phyloP scores from a whole-genome alignment of 2,797 vertebrate genomes.

The Acrossocheilus wenchowensis region DNA sequence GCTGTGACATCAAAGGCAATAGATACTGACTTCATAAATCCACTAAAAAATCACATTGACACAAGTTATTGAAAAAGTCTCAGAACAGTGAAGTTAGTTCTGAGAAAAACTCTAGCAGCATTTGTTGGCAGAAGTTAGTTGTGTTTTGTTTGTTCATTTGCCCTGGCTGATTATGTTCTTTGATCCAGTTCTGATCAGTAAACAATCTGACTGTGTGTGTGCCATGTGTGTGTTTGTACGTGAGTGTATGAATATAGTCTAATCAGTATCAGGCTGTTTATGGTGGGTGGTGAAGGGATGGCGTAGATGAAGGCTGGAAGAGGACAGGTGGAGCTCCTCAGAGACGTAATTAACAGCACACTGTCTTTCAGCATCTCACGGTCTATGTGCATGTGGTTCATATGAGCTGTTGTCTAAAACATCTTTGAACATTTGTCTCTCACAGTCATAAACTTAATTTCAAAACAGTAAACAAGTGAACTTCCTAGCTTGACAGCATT shows the following conservation, averaged over 20 bases:
- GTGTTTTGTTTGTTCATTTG: slow-evolving; percentile 18
- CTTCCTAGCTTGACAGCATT: slow-evolving; percentile 10
- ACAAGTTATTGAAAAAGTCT: not conserved
- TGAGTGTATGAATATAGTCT: slow-evolving; percentile 65
- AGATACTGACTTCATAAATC: not conserved
- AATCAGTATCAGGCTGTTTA: slow-evolving; percentile 37
- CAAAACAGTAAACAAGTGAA: slow-evolving; percentile 15
- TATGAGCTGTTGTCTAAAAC: slow-evolving; percentile 24
- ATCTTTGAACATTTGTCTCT: slow-evolving; percentile 19
- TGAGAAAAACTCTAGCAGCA: slow-evolving; percentile 17
- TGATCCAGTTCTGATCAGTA: slow-evolving; percentile 27
- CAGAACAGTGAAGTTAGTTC: not conserved
- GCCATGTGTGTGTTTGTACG: slow-evolving; percentile 25
- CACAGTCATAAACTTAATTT: slow-evolving; percentile 8
- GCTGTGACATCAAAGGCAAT: not conserved
- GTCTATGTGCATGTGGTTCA: slow-evolving; percentile 17
- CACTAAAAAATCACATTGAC: not conserved
- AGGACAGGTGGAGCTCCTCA: slow-evolving; percentile 39
- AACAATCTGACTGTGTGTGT: slow-evolving; percentile 12
- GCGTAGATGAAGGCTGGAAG: not conserved
- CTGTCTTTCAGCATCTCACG: slow-evolving; percentile 27
- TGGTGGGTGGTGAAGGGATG: slow-evolving; percentile 7
- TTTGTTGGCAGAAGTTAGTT: slow-evolving; percentile 17
- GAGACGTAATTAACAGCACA: slow-evolving; percentile 51
- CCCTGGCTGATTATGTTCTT: slow-evolving; percentile 28